These are phyloP conservation scores for Drosophila stalkeri DNA, from an alignment of 2,888 invertebrate genomes.

Conservation along the genomic window DNA sequence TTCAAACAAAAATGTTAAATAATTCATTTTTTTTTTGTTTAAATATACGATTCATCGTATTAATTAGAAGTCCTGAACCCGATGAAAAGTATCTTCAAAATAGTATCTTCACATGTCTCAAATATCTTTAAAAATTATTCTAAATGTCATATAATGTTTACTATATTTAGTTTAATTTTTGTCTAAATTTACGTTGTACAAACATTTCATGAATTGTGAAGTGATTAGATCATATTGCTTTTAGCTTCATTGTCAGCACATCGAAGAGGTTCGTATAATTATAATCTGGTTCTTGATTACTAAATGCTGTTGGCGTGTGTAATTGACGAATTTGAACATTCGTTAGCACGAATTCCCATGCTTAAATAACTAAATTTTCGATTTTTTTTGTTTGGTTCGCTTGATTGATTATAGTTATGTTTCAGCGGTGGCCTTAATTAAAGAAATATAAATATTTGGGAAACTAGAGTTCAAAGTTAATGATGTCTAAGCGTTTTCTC, in stretches of 20 bases:
- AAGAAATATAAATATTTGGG: constrained; percentile 12
- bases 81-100: not conserved
- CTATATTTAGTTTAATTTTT: not conserved
- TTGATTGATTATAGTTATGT: constrained; percentile 41
- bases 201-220: not conserved
- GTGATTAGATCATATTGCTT: not conserved
- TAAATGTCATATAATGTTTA: not conserved
- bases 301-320: constrained; percentile 11
- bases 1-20: no score
- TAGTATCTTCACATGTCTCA: not conserved
- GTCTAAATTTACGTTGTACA: not conserved
- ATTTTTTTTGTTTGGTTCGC: not conserved
- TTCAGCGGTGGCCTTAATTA: constrained; percentile 17
- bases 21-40: no score
- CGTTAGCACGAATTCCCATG: constrained; percentile 27
- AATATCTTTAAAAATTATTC: not conserved
- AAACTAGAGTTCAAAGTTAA: constrained; percentile 23
- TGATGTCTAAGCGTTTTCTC: constrained; percentile 15
- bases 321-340: constrained; percentile 12
- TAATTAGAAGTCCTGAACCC: no score
- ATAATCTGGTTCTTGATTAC: not conserved
- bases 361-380: constrained; percentile 17
- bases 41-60: no score
- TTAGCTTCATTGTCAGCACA: not conserved
- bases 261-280: not conserved